Evolutionary conservation across 2,113 vertebrate species (phyloP), one percentile per base, ranked within the genome.

Genomic region (Bufo gargarizans): DNA sequence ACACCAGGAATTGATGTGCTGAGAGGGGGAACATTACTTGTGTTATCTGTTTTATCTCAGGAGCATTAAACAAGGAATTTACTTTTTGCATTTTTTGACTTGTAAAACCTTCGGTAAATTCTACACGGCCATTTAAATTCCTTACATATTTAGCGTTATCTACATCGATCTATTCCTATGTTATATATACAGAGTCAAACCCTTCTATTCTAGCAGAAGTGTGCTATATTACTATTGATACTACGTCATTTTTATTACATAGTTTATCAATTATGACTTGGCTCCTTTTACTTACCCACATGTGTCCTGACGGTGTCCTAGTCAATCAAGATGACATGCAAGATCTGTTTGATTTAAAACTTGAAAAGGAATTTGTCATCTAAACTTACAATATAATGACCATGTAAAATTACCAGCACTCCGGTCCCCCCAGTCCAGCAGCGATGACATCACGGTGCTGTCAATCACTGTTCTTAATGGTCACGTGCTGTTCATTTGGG

Each of bases 81-180:
- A 50, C 84, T 77, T 77, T 76, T 86, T 47, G 14, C 69, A 86
- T n/a, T 61, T 59, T 86, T 85, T 10, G 4, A 14, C 33, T 49
- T 74, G 53, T 20, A 49, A 77, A 80, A 61, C 53, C 49, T 77
- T 86, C 77, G 72, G 79, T 86, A 20, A 53, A 80, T 86, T 45
- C 5, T 33, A 49, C 58, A 16, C 65, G 13, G 22, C 77, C 77
- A 80, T 80, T 87, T 81, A 80, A 81, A 82, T 81, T 87, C 77
- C 77, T 87, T 71, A 55, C 72, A 80, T 61, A 87, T 81, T 87
- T 81, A 55, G 47, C 56, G 86, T 63, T 87, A 74, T 80, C 77
- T 67, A 69, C 77, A 13, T 20, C 56, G 49, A 87, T 67, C 77
- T 63, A 87, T 43, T 45, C 33, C 20, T 74, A 59, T 86, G 33